phyloP scores from a whole-genome alignment of 2,113 vertebrate genomes.

The Phylloscopus trochilus region DNA sequence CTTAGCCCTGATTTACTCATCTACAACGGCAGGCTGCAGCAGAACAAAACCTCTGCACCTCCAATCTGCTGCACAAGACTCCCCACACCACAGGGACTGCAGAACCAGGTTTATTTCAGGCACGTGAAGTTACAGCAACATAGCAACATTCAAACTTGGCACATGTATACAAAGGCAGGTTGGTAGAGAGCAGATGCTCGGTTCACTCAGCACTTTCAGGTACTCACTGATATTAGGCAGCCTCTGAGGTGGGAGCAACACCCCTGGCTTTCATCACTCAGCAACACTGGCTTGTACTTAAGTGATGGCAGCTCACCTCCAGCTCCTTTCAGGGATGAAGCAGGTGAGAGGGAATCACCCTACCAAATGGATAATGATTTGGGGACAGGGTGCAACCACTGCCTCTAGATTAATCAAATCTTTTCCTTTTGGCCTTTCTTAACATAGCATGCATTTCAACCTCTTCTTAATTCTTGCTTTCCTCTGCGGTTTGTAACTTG shows the following conservation, averaged over 20 bases:
- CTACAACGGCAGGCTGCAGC: not conserved
- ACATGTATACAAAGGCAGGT: rapidly evolving
- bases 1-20: not conserved
- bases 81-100: not conserved
- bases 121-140: not conserved
- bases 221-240: not conserved
- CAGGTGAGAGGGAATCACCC: not conserved
- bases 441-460: not conserved
- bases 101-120: not conserved
- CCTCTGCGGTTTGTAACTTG: not conserved
- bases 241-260: not conserved
- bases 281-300: rapidly evolving
- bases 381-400: not conserved
- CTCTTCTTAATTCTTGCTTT: not conserved
- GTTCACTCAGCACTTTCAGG: not conserved
- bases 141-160: not conserved
- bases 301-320: not conserved
- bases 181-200: not conserved
- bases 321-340: not conserved
- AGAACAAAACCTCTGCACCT: not conserved
- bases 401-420: not conserved
- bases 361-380: not conserved
- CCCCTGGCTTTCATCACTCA: not conserved
- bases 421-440: not conserved
- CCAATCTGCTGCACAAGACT: not conserved